These are phyloP conservation scores for Naja naja DNA, from an alignment of 2,113 vertebrate genomes.

Conservation along the genomic window DNA sequence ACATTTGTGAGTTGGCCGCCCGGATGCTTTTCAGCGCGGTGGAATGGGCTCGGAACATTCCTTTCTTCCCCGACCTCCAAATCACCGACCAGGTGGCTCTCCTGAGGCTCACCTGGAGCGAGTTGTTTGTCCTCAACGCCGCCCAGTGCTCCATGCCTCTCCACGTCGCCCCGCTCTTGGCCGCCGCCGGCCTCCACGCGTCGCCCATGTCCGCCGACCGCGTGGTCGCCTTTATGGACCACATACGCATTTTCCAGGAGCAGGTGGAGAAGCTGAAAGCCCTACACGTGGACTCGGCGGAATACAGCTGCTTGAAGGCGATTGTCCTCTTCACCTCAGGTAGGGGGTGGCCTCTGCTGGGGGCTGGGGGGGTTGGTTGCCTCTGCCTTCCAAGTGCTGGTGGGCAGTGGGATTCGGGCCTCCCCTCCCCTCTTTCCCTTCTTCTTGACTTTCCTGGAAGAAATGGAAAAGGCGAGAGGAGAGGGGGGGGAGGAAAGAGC, in stretches of 20 bases:
- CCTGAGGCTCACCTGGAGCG: constrained; percentile 96
- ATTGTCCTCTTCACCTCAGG: constrained; percentile 98
- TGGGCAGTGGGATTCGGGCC: not conserved
- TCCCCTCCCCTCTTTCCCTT: not conserved
- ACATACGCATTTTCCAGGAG: constrained; percentile 99
- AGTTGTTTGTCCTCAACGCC: constrained; percentile 97
- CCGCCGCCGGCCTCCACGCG: constrained; percentile 96
- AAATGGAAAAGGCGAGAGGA: too few relatives aligned
- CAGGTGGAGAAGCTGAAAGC: constrained; percentile 99
- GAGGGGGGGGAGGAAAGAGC: too few relatives aligned
- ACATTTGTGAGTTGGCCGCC: constrained; percentile 98
- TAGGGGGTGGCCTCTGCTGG: constrained; percentile 66
- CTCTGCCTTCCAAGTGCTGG: too few relatives aligned
- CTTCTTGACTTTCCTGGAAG: not conserved
- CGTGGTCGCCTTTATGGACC: constrained; percentile 99
- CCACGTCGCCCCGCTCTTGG: constrained; percentile 94
- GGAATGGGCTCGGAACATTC: constrained; percentile 98
- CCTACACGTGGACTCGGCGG: constrained; percentile 95
- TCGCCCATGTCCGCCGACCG: constrained; percentile 98
- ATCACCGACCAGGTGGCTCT: constrained; percentile 99
- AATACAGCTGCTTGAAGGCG: constrained; percentile 98
- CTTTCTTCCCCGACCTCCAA: constrained; percentile 98
- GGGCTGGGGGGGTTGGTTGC: not conserved
- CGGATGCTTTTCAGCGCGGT: constrained; percentile 98
- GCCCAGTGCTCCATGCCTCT: constrained; percentile 99